Evolutionary conservation across 2,113 vertebrate species (phyloP).

Genomic region (Butorides virescens): DNA sequence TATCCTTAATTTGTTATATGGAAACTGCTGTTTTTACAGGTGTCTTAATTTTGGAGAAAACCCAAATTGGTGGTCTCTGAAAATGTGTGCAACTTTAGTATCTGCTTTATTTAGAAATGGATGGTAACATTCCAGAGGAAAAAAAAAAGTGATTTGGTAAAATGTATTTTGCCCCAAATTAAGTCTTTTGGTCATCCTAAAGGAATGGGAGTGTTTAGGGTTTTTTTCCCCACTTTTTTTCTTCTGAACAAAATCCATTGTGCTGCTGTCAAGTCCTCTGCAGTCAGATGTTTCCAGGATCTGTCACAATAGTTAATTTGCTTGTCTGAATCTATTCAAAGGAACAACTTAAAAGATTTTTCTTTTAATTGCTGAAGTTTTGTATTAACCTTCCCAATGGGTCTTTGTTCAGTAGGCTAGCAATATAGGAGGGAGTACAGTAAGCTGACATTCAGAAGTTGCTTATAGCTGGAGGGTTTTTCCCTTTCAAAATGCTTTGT

Average conservation of each 20-base stretch:
- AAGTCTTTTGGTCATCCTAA: not conserved
- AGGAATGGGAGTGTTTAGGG: not conserved
- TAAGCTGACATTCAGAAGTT: not conserved
- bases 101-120: not conserved
- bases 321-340: not conserved
- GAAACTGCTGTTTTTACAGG: not conserved
- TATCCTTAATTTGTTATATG: not conserved
- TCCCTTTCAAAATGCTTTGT: not conserved
- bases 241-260: not conserved
- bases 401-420: not conserved
- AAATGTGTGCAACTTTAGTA: not conserved
- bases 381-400: not conserved
- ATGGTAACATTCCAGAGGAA: not conserved
- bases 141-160: not conserved
- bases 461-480: not conserved
- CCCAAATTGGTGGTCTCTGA: rapidly evolving
- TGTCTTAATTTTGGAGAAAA: not conserved
- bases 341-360: not conserved
- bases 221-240: not conserved
- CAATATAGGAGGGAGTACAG: not conserved
- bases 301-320: not conserved
- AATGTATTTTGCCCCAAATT: not conserved
- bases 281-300: not conserved
- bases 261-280: not conserved
- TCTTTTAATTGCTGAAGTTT: not conserved